phyloP scores from a whole-genome alignment of 2,113 vertebrate species.

The Heterotilapia buettikoferi region DNA sequence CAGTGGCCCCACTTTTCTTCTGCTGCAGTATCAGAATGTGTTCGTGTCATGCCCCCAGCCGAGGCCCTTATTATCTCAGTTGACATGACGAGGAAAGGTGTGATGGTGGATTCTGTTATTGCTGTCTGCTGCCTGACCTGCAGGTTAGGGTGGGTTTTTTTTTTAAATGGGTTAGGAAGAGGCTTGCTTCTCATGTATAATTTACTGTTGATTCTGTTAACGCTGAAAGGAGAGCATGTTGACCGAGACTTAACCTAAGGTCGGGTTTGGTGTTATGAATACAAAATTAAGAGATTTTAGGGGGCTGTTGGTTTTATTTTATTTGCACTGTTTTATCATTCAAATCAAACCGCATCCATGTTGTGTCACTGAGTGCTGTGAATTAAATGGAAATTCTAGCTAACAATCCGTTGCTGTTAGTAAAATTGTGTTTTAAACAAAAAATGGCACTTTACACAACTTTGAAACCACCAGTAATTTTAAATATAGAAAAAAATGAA shows the following conservation, averaged over 20 bases:
- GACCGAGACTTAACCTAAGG: conserved; percentile 51
- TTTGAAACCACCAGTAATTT: not conserved
- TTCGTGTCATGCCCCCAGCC: conserved; percentile 54
- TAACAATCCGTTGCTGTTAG: not conserved
- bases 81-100: conserved; percentile 65
- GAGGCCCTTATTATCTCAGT: conserved; percentile 62
- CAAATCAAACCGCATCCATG: not conserved
- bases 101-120: conserved; percentile 54
- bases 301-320: conserved; percentile 14
- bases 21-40: conserved; percentile 58
- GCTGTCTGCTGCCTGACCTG: conserved; percentile 64
- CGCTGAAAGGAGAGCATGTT: conserved; percentile 49
- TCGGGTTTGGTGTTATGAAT: conserved; percentile 49
- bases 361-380: not conserved
- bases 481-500: not conserved
- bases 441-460: not conserved
- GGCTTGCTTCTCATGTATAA: conserved; percentile 60
- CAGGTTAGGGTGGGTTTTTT: conserved; percentile 35
- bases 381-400: not conserved
- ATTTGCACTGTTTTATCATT: conserved; percentile 4
- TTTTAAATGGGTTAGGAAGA: conserved; percentile 55
- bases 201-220: conserved; percentile 60
- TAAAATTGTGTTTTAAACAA: not conserved
- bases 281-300: conserved; percentile 33
- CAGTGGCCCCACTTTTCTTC: conserved; percentile 57